Percentiles rank a stretch among this genome's conserved stretches.
phyloP scores from a whole-genome alignment of 2,888 invertebrate species.

The Leptothorax acervorum region DNA sequence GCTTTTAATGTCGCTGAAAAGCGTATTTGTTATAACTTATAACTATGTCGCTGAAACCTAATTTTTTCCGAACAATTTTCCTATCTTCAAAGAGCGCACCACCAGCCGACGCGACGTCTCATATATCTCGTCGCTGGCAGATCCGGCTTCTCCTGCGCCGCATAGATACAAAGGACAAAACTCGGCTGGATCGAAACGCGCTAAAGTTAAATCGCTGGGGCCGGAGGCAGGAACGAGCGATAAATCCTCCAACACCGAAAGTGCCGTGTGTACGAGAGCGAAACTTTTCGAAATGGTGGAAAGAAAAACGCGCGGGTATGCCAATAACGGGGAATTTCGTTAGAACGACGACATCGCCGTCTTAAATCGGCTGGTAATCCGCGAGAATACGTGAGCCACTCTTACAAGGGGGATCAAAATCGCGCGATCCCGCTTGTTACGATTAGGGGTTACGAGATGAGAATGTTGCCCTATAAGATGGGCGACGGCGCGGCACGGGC shows the following conservation, averaged over 20 bases:
- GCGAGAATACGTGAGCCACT: conserved; percentile 55
- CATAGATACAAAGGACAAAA: conserved; percentile 54
- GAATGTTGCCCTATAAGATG: conserved; percentile 50
- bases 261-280: conserved; percentile 43
- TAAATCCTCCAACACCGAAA: conserved; percentile 50
- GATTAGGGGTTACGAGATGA: conserved; percentile 38
- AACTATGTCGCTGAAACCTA: conserved; percentile 9
- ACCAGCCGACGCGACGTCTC: conserved; percentile 31
- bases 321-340: conserved; percentile 32
- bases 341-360: conserved; percentile 17
- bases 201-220: conserved; percentile 55
- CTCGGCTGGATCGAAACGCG: conserved; percentile 51
- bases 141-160: conserved; percentile 31
- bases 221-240: conserved; percentile 49
- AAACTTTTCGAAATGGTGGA: conserved; percentile 40
- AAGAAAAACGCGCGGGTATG: conserved; percentile 24
- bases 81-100: conserved; percentile 38
- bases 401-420: conserved; percentile 57
- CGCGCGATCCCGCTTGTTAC: conserved; percentile 34
- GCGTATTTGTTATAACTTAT: neutral
- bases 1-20: neutral
- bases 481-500: conserved; percentile 23
- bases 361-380: conserved; percentile 63
- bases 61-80: conserved; percentile 41
- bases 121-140: conserved; percentile 43